Conservation (phyloP, 2,113 vertebrate genomes). For the Actenoides lindsayi region DNA sequence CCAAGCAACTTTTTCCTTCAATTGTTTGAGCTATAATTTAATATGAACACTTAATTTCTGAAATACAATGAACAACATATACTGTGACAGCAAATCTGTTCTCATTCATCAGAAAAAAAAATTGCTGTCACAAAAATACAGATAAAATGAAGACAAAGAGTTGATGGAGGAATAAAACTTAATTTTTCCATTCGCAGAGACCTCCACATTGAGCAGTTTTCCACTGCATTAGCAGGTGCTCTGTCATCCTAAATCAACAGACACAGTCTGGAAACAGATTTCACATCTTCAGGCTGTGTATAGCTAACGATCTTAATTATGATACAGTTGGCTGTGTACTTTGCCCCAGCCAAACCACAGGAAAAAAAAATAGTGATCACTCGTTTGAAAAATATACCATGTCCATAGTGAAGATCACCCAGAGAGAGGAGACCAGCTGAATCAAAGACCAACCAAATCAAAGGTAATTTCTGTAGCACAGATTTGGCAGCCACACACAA, state of each 20-base stretch:
- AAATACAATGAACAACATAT: not conserved
- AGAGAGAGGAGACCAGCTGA: not conserved
- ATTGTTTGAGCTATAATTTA: not conserved
- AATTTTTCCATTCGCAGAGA: not conserved
- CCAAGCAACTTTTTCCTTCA: not conserved
- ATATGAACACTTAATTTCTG: not conserved
- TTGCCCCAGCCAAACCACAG: not conserved
- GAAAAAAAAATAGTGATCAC: not conserved
- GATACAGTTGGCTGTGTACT: not conserved
- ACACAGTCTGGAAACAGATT: conserved; percentile 27
- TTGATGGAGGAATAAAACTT: not conserved
- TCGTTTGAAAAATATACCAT: not conserved
- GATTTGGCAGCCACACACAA: not conserved
- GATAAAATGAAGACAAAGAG: not conserved
- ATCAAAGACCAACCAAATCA: not conserved
- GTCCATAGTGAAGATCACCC: not conserved
- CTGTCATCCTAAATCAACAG: conserved; percentile 37
- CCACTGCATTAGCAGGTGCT: conserved; percentile 6
- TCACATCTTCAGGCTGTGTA: not conserved
- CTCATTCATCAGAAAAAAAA: not conserved
- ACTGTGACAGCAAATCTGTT: conserved; percentile 2
- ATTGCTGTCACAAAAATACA: not conserved
- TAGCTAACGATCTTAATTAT: conserved; percentile 7
- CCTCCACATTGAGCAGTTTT: not conserved
- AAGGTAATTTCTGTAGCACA: accelerated